Base-by-base conservation (phyloP, 2,888 invertebrate species). In the Ornithoptera priamus region DNA sequence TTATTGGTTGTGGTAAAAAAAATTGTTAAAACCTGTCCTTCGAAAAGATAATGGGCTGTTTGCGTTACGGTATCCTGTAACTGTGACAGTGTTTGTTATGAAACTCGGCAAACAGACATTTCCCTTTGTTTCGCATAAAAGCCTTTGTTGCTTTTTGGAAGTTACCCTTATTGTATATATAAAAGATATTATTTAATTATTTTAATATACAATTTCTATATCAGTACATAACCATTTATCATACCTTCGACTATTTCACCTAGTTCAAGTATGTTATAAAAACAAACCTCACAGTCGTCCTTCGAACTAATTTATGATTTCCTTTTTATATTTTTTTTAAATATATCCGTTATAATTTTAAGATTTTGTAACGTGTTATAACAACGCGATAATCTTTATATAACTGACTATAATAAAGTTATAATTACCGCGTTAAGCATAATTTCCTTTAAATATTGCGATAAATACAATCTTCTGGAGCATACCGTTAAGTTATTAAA, bases 71-170 rank as follows among this genome's bases (percentile, higher is more conserved):
- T 59, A 64, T 60, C 59, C 50, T 39, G 60, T 60, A 42, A 50
- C 59, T 68, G 68, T 63, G 68, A 68, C 63, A 20, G 50, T 59
- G 15, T 30, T 24, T n/a, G 36, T 68, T 68, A 50, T 53, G 68
- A 60, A 68, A 68, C 63, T 12, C 17, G 4, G 8, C 22, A 68
- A 62, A 68, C 64, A 36, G 64, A 59, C 64, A 60, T 64, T 30
- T 68, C 4, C 18, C 1, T 36, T 8, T 39, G 39, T 62, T 53
- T 46, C 57, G 30, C 67, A 46, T 46, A n/a, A 36, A 50, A 59
- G 50, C 24, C 24, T 39, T 24, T 17, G n/a, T 65, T 53, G 36
- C 17, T 61, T 66, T 66, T 20, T 15, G 12, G 15, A 46, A 18
- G 59, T 24, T 50, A 36, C 20, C n/a, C 46, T 20, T 59, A 6